Conservation (phyloP, 2,113 vertebrate genomes). For the Fulmarus glacialis region DNA sequence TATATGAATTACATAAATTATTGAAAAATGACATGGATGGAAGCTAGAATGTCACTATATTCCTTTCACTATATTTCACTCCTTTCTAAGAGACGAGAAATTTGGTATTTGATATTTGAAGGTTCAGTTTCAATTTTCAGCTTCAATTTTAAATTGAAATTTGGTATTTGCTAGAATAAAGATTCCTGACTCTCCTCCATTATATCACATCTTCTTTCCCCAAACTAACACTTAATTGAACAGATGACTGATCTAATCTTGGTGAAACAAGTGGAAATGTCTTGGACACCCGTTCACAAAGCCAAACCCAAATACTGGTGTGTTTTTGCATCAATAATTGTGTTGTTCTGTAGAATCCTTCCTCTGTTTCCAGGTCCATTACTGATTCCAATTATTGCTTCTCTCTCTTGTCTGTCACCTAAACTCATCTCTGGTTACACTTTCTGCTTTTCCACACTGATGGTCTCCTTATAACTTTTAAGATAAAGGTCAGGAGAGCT, state of each 20-base stretch:
- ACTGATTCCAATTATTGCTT: not conserved
- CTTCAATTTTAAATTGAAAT: not conserved
- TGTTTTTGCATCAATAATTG: not conserved
- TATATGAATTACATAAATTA: not conserved
- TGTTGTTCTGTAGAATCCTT: not conserved
- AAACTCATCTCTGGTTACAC: not conserved
- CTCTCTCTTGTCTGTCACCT: not conserved
- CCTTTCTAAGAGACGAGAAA: not conserved
- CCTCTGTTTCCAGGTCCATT: not conserved
- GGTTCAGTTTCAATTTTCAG: not conserved
- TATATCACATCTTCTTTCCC: not conserved
- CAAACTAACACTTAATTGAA: not conserved
- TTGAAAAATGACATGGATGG: not conserved
- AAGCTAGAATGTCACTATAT: not conserved
- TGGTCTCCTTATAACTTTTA: not conserved
- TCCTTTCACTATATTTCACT: not conserved
- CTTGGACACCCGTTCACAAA: not conserved
- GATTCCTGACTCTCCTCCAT: not conserved
- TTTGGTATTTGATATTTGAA: not conserved
- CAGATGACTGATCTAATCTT: not conserved
- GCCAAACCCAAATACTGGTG: not conserved
- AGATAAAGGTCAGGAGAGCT: not conserved
- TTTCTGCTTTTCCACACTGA: not conserved
- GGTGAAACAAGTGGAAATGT: not conserved
- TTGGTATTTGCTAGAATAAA: not conserved